Evolutionary conservation across 2,888 invertebrate genomes (phyloP).

Genomic region (Crossocerus cetratus): DNA sequence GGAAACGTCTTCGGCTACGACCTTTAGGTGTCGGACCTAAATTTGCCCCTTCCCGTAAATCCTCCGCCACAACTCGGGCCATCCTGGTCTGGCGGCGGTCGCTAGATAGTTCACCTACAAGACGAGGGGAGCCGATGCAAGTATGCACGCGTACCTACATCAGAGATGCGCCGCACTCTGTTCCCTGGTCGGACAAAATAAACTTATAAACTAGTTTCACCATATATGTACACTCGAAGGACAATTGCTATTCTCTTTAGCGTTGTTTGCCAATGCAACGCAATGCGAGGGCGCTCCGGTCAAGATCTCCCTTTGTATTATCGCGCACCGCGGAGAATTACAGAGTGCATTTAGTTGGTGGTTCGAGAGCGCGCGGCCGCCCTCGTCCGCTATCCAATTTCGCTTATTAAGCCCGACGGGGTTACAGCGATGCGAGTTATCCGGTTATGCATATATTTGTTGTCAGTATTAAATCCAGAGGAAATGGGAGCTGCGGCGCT

Average conservation of each 20-base stretch:
- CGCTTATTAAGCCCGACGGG: conserved; percentile 2
- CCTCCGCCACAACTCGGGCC: conserved; percentile 30
- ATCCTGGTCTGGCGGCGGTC: conserved; percentile 5
- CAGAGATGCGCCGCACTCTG: conserved; percentile 9
- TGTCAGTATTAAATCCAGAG: conserved; percentile 27
- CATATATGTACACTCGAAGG: no score
- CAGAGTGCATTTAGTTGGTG: no score
- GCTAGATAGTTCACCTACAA: conserved; percentile 44
- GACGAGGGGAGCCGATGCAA: conserved; percentile 45
- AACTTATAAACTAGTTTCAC: no score
- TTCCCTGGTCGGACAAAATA: no score
- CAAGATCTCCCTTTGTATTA: no score
- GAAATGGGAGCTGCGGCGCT: conserved; percentile 31
- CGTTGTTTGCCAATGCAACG: neutral
- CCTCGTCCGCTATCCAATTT: neutral
- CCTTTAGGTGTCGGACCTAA: conserved; percentile 32
- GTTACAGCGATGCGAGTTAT: neutral
- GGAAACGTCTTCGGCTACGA: conserved; percentile 27
- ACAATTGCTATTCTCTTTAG: no score
- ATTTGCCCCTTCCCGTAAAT: conserved; percentile 51
- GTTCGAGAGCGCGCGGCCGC: neutral
- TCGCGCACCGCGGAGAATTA: no score
- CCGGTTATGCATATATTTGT: conserved; percentile 22
- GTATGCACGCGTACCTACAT: conserved; percentile 50
- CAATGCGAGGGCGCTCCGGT: conserved; percentile 31